Conservation (phyloP, 2,888 invertebrate species). For the Cephus runcator region DNA sequence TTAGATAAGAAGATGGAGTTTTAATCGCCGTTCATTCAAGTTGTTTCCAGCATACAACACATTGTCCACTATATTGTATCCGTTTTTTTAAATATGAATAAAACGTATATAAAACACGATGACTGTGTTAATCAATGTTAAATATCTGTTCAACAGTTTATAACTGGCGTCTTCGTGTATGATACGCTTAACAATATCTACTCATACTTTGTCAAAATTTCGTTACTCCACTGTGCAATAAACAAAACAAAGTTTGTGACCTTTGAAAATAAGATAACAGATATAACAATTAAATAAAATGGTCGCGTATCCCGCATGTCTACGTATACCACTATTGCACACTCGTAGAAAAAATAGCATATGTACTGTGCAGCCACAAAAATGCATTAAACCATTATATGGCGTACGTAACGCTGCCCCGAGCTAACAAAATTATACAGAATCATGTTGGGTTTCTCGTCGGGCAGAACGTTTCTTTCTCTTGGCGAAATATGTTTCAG, state of each 20-base stretch:
- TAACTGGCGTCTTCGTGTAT: background rate
- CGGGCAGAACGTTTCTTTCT: slow-evolving; percentile 46
- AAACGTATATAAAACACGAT: background rate
- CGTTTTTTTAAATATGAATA: background rate
- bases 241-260: background rate
- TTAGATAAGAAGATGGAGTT: slow-evolving; percentile 49
- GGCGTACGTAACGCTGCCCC: slow-evolving; percentile 29
- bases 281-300: background rate
- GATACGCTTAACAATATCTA: no score
- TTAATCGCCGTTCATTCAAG: slow-evolving; percentile 13
- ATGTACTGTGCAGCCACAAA: slow-evolving; percentile 41
- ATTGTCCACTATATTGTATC: background rate
- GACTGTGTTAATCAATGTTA: background rate
- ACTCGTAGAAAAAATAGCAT: background rate
- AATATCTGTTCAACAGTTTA: background rate
- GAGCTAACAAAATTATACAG: slow-evolving; percentile 53
- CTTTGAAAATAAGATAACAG: background rate
- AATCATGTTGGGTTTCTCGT: slow-evolving; percentile 52
- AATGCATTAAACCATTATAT: slow-evolving; percentile 53
- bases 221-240: no score
- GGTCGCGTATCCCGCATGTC: background rate
- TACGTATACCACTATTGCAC: background rate
- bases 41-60: background rate
- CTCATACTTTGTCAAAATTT: no score
- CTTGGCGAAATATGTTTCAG: slow-evolving; percentile 50